Evolutionary conservation across 1,140 invertebrate genomes (phyloP).

Genomic region (Drosophila ohnishii): DNA sequence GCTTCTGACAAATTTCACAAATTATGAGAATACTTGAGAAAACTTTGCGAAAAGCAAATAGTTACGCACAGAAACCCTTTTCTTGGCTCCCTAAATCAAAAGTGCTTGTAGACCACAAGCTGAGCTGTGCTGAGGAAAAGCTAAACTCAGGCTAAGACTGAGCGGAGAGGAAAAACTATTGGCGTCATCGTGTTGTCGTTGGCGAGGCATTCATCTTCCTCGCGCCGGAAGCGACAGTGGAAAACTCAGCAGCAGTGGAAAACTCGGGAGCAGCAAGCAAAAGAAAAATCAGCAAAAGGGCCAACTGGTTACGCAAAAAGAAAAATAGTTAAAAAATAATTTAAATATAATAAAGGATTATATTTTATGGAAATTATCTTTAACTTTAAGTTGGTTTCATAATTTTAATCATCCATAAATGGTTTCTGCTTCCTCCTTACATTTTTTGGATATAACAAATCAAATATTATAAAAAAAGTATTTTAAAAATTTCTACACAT

Average conservation of each 20-base stretch:
- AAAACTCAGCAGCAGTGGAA: constrained; percentile 68
- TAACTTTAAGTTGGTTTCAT: no score
- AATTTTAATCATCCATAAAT: no score
- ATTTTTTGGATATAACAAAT: no score
- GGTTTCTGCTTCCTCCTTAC: no score
- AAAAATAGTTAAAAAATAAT: neutral
- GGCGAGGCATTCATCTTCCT: constrained; percentile 80
- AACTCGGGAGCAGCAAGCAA: constrained; percentile 32
- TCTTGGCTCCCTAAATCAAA: constrained; percentile 36
- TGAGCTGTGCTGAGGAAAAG: constrained; percentile 18
- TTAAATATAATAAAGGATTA: no score
- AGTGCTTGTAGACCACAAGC: constrained; percentile 42
- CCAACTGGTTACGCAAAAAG: constrained; percentile 5
- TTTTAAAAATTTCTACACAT: no score
- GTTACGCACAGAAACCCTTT: constrained; percentile 17
- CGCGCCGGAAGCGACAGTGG: constrained; percentile 75
- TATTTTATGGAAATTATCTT: no score
- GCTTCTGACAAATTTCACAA: constrained; percentile 33
- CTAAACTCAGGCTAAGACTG: constrained; percentile 23
- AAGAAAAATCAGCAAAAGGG: constrained; percentile 10
- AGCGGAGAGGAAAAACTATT: constrained; percentile 63
- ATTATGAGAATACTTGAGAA: constrained; percentile 20
- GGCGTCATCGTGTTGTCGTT: constrained; percentile 80
- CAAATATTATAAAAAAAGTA: no score
- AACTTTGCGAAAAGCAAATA: constrained; percentile 32